These are phyloP conservation scores for Palloptera scutellata DNA, from an alignment of 2,888 invertebrate genomes.

Conservation along the genomic window DNA sequence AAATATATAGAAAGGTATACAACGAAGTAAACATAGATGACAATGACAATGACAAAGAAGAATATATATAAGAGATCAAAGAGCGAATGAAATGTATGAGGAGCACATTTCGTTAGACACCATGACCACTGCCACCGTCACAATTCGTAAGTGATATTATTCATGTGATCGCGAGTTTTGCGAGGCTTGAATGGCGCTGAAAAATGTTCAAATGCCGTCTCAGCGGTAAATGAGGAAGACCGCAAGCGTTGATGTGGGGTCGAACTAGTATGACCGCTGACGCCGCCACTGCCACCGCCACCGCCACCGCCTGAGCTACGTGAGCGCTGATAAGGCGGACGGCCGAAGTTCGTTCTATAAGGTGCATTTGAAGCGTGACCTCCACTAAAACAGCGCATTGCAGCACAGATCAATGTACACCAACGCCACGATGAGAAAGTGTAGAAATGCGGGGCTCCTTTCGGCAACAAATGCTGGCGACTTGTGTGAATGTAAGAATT, in stretches of 20 bases:
- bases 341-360: constrained; percentile 55
- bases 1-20: not conserved
- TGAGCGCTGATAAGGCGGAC: constrained; percentile 48
- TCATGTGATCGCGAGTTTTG: constrained; percentile 61
- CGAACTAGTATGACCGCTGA: constrained; percentile 31
- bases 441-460: constrained; percentile 55
- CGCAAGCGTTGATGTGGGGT: constrained; percentile 53
- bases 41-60: not conserved
- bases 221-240: constrained; percentile 54
- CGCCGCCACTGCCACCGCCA: constrained; percentile 28
- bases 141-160: constrained; percentile 64
- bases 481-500: constrained; percentile 60
- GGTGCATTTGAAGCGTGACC: constrained; percentile 52
- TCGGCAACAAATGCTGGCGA: constrained; percentile 59
- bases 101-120: too few species aligned
- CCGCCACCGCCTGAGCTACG: constrained; percentile 38
- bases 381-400: constrained; percentile 64
- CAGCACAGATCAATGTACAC: constrained; percentile 62
- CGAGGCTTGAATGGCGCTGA: constrained; percentile 60
- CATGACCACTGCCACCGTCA: constrained; percentile 56
- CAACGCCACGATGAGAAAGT: constrained; percentile 62
- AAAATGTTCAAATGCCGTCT: constrained; percentile 57
- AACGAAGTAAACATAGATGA: not conserved
- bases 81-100: constrained; percentile 12
- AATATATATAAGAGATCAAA: constrained; percentile 27